These are phyloP conservation scores for Eupithecia pulchellata DNA, from an alignment of 2,888 invertebrate genomes.

Conservation along the genomic window DNA sequence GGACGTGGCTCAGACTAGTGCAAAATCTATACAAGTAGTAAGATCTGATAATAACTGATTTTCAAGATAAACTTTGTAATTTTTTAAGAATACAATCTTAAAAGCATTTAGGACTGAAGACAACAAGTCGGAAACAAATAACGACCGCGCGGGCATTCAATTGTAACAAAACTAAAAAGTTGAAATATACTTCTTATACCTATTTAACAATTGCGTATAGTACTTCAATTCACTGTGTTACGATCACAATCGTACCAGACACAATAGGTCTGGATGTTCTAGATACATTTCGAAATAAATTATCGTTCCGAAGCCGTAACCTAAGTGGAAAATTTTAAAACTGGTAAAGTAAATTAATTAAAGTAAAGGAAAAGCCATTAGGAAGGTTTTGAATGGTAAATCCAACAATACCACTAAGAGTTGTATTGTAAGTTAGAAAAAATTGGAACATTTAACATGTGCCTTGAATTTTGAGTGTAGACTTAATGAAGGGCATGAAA, in stretches of 20 bases:
- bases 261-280: not conserved
- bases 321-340: too few species aligned
- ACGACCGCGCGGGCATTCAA: not conserved
- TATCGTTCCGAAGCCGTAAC: too few species aligned
- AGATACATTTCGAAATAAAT: not conserved
- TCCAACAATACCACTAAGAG: not conserved
- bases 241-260: not conserved
- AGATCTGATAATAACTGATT: not conserved
- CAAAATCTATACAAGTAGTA: not conserved
- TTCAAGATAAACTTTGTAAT: not conserved
- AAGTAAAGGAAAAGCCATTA: not conserved
- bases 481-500: not conserved
- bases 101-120: not conserved
- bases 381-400: not conserved
- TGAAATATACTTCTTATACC: not conserved
- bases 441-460: not conserved
- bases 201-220: slow-evolving; percentile 9
- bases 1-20: not conserved
- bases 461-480: slow-evolving; percentile 5
- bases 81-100: not conserved
- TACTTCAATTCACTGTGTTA: slow-evolving; percentile 1
- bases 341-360: not conserved
- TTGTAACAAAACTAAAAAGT: not conserved
- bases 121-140: not conserved
- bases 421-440: not conserved